Base-by-base conservation (phyloP, 2,888 invertebrate genomes). In the Drosophila parthenogenetica region DNA sequence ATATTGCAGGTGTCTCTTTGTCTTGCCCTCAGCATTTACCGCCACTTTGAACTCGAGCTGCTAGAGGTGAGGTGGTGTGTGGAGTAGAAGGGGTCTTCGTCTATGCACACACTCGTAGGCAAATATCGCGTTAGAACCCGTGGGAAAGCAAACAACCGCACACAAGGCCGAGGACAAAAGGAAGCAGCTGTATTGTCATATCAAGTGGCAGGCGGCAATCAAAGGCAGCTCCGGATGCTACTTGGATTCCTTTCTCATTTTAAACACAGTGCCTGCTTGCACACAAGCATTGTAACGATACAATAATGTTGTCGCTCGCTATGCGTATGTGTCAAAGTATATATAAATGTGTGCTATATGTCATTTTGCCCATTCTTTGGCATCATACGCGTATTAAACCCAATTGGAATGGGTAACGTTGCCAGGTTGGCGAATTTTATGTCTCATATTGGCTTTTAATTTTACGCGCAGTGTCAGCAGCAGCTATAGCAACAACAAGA, bases 391-490 rank as follows among this genome's bases (percentile, higher is more conserved):
- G 11, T 35, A 11, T 35, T 35, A 68, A 57, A 48, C 73, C 67
- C 66, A 29, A 11, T 35, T 13, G 35, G 13, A 35, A 58, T 48
- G 64, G 55, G 60, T 63, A 46, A 67, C 68, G 39, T 55, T 83
- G 78, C 84, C 64, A 65, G 84, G 82, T 84, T 81, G 57, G 77
- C 77, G 72, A 67, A 81, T 79, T 87, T 77, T 72, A 69, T 81
- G 72, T 68, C 79, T 66, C 87, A 87, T 82, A 82, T 84, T 84
- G 87, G 82, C 82, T 84, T 82, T 82, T 87, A 87, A 82, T 82
- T 87, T 82, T 55, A 82, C 67, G 71, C 81, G 79, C 87, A 65
- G 68, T 73, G 87, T 87, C 82, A 82, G 87, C 82, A 81, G 76
- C 81, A 64, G 51, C 32, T 10, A 45, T 62, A 55, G 76, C 48